These are phyloP conservation scores for Dasyornis broadbenti DNA, from an alignment of 2,113 vertebrate species.

Conservation along the genomic window DNA sequence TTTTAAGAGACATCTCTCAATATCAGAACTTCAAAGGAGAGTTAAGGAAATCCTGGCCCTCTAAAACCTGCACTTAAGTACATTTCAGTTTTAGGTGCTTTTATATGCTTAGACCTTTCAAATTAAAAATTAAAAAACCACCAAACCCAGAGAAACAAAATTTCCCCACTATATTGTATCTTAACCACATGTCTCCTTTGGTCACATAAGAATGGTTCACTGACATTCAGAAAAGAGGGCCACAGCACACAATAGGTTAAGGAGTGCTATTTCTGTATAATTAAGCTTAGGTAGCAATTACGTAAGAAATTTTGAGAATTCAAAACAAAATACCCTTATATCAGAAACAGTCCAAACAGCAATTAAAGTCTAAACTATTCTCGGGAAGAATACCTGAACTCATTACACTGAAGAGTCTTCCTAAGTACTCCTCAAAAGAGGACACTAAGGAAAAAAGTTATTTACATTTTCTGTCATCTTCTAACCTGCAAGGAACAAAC, in stretches of 20 bases:
- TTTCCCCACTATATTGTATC: not conserved
- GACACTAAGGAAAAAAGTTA: not conserved
- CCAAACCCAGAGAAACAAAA: not conserved
- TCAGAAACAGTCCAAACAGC: not conserved
- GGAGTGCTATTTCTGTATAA: not conserved
- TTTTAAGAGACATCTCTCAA: not conserved
- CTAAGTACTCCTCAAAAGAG: not conserved
- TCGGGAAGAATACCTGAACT: not conserved
- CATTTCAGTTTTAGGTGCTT: not conserved
- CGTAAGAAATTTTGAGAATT: not conserved
- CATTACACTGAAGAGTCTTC: not conserved
- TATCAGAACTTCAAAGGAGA: not conserved
- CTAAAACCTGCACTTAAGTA: not conserved
- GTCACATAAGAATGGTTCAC: not conserved
- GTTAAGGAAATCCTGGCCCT: not conserved
- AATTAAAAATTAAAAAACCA: not conserved
- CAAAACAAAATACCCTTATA: not conserved
- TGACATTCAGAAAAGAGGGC: not conserved
- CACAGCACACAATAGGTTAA: not conserved
- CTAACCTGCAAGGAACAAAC: not conserved
- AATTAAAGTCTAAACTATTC: not conserved
- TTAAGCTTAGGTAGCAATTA: not conserved
- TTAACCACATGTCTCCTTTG: fast-evolving
- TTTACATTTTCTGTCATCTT: not conserved
- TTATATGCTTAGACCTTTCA: not conserved